Percentiles rank a stretch among this genome's conserved stretches.
Evolutionary conservation across 1,140 invertebrate genomes (phyloP).

Genomic region (Scaptomyza pallida): DNA sequence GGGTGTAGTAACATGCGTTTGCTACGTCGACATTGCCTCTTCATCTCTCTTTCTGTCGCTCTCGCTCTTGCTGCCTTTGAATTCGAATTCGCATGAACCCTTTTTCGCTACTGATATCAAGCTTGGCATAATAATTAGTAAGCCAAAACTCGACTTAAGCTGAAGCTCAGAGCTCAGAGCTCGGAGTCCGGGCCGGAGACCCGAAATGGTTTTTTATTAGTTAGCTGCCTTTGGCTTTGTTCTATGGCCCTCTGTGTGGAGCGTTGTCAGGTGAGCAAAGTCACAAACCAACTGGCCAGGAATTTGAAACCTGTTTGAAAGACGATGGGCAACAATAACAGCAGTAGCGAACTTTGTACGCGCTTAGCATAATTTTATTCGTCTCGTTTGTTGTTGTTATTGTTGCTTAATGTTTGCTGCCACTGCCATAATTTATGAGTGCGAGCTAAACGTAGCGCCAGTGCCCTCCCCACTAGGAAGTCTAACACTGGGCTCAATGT

Average conservation of each 20-base stretch:
- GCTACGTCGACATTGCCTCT: not conserved
- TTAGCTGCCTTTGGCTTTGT: slow-evolving; percentile 27
- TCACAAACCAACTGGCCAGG: slow-evolving; percentile 59
- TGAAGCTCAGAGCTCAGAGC: slow-evolving; percentile 23
- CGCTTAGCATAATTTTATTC: slow-evolving; percentile 72
- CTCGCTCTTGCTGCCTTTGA: slow-evolving; percentile 36
- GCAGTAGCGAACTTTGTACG: slow-evolving; percentile 54
- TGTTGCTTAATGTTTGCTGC: slow-evolving; percentile 36
- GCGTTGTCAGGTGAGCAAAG: slow-evolving; percentile 55
- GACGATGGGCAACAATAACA: slow-evolving; percentile 11
- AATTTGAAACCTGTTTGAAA: slow-evolving; percentile 81
- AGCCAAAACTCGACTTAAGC: slow-evolving; percentile 58
- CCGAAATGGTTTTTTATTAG: slow-evolving; percentile 51
- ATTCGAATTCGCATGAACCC: slow-evolving; percentile 76
- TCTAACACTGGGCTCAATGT: slow-evolving; percentile 61
- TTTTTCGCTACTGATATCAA: slow-evolving; percentile 45
- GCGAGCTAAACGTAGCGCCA: slow-evolving; percentile 71
- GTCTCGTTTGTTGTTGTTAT: slow-evolving; percentile 20
- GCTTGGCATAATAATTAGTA: slow-evolving; percentile 81
- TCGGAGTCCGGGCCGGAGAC: slow-evolving; percentile 44
- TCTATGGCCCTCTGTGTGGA: slow-evolving; percentile 30
- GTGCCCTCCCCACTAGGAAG: slow-evolving; percentile 75
- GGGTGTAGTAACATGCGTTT: slow-evolving; percentile 60
- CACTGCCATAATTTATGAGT: slow-evolving; percentile 74
- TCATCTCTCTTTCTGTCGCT: slow-evolving; percentile 6